These are phyloP conservation scores for Passer domesticus DNA, from an alignment of 2,113 vertebrate genomes.

Conservation along the genomic window DNA sequence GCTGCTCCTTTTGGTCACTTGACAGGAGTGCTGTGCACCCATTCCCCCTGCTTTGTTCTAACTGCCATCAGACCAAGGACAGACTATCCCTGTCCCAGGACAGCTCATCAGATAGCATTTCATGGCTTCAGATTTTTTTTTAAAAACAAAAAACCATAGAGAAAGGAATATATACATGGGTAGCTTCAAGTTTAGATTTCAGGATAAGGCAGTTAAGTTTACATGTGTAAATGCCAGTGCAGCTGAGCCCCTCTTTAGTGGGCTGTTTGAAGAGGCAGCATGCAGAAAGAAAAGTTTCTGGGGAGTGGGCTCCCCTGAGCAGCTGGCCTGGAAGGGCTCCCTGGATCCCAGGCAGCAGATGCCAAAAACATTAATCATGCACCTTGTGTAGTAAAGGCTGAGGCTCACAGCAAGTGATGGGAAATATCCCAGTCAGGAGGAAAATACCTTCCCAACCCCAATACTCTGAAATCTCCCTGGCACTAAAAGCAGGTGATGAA, in stretches of 20 bases:
- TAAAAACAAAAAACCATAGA: neutral
- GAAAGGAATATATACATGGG: neutral
- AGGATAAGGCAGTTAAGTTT: slow-evolving; percentile 25
- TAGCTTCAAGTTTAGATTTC: slow-evolving; percentile 51
- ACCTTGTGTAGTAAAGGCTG: neutral
- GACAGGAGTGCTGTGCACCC: neutral
- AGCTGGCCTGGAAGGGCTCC: neutral
- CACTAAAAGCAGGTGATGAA: neutral
- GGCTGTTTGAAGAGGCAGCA: neutral
- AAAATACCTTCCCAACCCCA: neutral
- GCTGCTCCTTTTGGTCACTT: neutral
- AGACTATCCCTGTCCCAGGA: neutral
- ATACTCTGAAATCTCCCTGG: neutral
- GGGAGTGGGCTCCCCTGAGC: neutral
- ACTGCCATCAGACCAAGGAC: neutral
- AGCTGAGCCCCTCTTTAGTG: neutral
- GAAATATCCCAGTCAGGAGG: neutral
- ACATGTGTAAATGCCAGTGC: neutral
- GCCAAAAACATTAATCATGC: neutral
- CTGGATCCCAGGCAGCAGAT: neutral
- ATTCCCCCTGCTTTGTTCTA: neutral
- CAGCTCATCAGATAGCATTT: neutral
- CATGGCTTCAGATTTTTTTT: neutral
- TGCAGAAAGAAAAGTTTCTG: neutral
- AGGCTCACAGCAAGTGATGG: neutral